Conservation (phyloP, 2,113 vertebrate genomes). For the Gavialis gangeticus region DNA sequence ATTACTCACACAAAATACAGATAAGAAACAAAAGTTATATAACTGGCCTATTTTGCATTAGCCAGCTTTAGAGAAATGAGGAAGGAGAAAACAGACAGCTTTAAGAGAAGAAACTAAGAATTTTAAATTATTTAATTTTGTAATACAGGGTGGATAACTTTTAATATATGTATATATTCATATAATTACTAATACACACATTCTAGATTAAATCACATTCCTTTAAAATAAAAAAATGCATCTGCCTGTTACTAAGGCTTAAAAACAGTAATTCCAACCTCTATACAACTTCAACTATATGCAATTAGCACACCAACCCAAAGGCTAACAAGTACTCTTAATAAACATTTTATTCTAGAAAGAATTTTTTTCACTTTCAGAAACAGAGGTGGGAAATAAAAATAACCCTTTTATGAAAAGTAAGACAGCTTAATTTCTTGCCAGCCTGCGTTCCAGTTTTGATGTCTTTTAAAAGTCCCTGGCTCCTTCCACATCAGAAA, state of each 20-base stretch:
- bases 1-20: not conserved
- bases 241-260: not conserved
- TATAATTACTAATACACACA: no score
- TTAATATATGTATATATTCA: not conserved
- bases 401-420: not conserved
- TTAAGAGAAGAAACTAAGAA: not conserved
- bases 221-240: not conserved
- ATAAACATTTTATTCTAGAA: not conserved
- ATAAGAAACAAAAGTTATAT: not conserved
- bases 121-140: not conserved
- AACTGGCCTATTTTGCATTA: not conserved
- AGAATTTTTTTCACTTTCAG: not conserved
- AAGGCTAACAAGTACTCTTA: not conserved
- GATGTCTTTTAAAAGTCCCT: not conserved
- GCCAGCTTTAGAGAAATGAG: not conserved
- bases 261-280: not conserved
- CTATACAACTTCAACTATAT: not conserved
- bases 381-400: not conserved
- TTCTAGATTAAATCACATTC: not conserved
- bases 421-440: not conserved
- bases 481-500: not conserved
- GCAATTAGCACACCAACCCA: not conserved
- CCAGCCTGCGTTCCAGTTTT: not conserved
- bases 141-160: not conserved
- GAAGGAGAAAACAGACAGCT: not conserved